These are phyloP conservation scores for Torymus texanus DNA, from an alignment of 2,888 invertebrate genomes.

Conservation along the genomic window DNA sequence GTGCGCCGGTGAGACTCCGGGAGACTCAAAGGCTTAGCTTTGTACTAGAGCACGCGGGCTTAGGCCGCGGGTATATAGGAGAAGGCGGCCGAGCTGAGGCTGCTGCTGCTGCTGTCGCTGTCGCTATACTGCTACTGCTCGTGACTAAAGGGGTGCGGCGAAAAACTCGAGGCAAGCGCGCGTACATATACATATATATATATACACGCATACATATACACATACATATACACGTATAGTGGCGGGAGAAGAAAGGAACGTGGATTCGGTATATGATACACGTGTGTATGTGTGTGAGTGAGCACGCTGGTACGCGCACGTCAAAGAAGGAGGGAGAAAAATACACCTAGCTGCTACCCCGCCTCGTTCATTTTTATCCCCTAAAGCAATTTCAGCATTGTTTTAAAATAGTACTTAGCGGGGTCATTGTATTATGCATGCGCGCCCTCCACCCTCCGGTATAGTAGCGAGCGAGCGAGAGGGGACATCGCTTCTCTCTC, in stretches of 20 bases:
- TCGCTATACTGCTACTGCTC: neutral
- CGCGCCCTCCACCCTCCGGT: slow-evolving; percentile 69
- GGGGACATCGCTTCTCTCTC: slow-evolving; percentile 42
- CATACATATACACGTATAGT: slow-evolving; percentile 7
- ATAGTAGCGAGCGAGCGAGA: slow-evolving; percentile 47
- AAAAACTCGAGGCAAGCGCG: slow-evolving; percentile 38
- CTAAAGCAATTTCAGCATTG: slow-evolving; percentile 76
- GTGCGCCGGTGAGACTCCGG: slow-evolving; percentile 71
- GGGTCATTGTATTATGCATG: slow-evolving; percentile 76
- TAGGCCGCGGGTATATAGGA: slow-evolving; percentile 33
- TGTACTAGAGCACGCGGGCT: slow-evolving; percentile 61
- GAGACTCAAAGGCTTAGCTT: slow-evolving; percentile 74
- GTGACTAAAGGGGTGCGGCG: slow-evolving; percentile 58
- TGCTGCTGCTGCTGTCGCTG: too few relatives aligned
- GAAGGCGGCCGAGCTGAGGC: slow-evolving; percentile 45
- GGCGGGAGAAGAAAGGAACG: neutral
- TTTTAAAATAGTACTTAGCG: slow-evolving; percentile 76
- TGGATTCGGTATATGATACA: slow-evolving; percentile 22
- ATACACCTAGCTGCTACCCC: slow-evolving; percentile 72
- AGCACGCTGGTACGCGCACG: slow-evolving; percentile 63
- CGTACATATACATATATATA: too few relatives aligned
- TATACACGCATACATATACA: neutral
- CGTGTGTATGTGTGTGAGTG: slow-evolving; percentile 20
- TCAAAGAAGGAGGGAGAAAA: slow-evolving; percentile 73
- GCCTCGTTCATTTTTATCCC: slow-evolving; percentile 74